These are phyloP conservation scores for Drosophila falleni DNA, from an alignment of 2,888 invertebrate species.

Conservation along the genomic window DNA sequence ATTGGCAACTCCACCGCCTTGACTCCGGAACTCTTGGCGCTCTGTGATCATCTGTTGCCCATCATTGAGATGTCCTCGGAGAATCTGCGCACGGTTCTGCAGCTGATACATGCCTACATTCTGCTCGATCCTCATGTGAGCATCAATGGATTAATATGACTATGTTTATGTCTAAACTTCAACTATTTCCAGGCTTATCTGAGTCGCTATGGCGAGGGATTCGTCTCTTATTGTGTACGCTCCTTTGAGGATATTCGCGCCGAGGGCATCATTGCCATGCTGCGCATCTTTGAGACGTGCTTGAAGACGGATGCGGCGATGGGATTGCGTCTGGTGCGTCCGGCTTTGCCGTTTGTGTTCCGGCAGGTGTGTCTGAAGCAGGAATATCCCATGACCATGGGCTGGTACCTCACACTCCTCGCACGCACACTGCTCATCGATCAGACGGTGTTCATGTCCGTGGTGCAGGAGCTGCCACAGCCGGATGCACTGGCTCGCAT, in stretches of 20 bases:
- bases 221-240: constrained; percentile 90
- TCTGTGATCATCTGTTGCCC: constrained; percentile 91
- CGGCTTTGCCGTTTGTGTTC: constrained; percentile 88
- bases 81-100: constrained; percentile 91
- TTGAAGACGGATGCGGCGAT: constrained; percentile 90
- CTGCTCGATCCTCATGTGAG: constrained; percentile 88
- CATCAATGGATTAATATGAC: background rate
- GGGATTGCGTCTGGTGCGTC: constrained; percentile 90
- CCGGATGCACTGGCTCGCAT: constrained; percentile 90
- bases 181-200: constrained; percentile 88
- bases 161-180: background rate
- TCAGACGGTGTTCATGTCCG: constrained; percentile 88
- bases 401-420: constrained; percentile 91
- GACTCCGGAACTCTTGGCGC: constrained; percentile 89
- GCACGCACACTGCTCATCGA: constrained; percentile 92
- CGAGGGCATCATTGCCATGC: constrained; percentile 90
- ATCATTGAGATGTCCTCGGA: constrained; percentile 93
- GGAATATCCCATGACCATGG: constrained; percentile 90
- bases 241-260: constrained; percentile 92
- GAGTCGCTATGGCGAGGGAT: constrained; percentile 89
- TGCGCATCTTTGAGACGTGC: constrained; percentile 91
- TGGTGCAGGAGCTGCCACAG: constrained; percentile 86
- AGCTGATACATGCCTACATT: constrained; percentile 93
- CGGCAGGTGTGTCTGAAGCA: constrained; percentile 89
- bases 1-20: constrained; percentile 91